Base-by-base conservation (phyloP, 1,140 invertebrate genomes). In the Drosophila athabasca region DNA sequence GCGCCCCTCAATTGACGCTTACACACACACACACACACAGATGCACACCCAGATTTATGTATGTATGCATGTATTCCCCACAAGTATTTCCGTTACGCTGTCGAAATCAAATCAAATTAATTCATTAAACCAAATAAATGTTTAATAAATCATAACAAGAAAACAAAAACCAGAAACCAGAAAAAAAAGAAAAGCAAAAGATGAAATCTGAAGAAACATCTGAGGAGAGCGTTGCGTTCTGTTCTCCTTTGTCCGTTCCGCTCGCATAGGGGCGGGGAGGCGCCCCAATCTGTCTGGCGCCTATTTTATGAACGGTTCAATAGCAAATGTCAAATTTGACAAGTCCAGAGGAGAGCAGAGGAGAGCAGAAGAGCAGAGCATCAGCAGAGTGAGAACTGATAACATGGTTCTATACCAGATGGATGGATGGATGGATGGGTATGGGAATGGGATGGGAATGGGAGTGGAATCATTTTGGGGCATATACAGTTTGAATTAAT, bases 41-140 rank as follows among this genome's bases (percentile, higher is more conserved):
- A 35, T 41, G 8, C 29, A 39, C 1, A 39, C 3, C 4, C 3
- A 39, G 35, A 39, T 13, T 39, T 11, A 13, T 39, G 4, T 39
- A 39, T 39, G 17, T 19, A 19, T 19, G 17, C 1, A 19, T 19
- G 17, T 19, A 19, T 19, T 19, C 17, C 13, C 35, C 11, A 39
- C 35, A 39, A 39, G 35, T 39, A 48, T 64, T 68, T 76, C 62
- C 73, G 59, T 80, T 79, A 68, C 72, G 59, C 59, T 76, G 81
- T 87, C 54, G 69, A 71, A 87, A 81, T 78, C 53, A 82, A 82
- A 87, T 82, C 78, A 87, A 79, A 87, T 88, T 87, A 87, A 87
- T 87, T 87, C 82, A 87, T 87, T 81, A 82, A 76, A 64, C 75
- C 70, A 87, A 87, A 79, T 87, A 69, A 87, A 87, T 87, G 75